Evolutionary conservation across 2,888 invertebrate genomes (phyloP), one percentile per base, ranked within the genome.

Genomic region (Pterostichus niger): DNA sequence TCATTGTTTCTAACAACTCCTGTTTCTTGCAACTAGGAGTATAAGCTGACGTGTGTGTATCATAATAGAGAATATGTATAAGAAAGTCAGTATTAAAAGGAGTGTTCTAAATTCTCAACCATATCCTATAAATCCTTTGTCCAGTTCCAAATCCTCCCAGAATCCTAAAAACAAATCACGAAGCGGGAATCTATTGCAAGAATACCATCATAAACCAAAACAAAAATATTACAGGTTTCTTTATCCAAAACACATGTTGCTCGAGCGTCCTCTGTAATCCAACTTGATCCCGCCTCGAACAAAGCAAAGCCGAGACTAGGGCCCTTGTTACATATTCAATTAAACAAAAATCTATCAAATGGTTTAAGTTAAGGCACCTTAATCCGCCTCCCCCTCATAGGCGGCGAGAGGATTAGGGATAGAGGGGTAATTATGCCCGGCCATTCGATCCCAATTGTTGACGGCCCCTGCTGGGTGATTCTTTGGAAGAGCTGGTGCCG

Each of bases 291-390:
- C 86, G 85, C 85, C 87, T 73, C 75, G 75, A 87, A 87, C 88
- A 89, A 88, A 88, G 87, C 88, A 88, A 88, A 87, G 86, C 87
- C 86, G 84, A 86, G 86, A 87, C 86, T 86, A 68, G 80, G 86
- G 86, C 86, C 86, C 87, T 87, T 91, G 92, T 93, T 93, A 92
- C 92, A 93, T 93, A 93, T 94, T 94, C 93, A 93, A 94, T 93
- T 93, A 93, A 93, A 93, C 93, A 92, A 93, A 92, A 92, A 93
- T 92, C 91, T 92, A 92, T 93, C 91, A 90, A 90, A 90, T 90
- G 90, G 87, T 90, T 89, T 89, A 89, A 89, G 88, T 88, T 88
- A 90, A 88, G 90, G 89, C 88, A 89, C 88, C 88, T 87, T 90
- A 90, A 90, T 90, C 89, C 86, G 84, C 85, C 87, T 87, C 33